A percentile compares a stretch with the other conserved stretches of the same genome.
Evolutionary conservation across 2,797 vertebrate genomes (phyloP).

Genomic region (Brachyrhaphis roseni): DNA sequence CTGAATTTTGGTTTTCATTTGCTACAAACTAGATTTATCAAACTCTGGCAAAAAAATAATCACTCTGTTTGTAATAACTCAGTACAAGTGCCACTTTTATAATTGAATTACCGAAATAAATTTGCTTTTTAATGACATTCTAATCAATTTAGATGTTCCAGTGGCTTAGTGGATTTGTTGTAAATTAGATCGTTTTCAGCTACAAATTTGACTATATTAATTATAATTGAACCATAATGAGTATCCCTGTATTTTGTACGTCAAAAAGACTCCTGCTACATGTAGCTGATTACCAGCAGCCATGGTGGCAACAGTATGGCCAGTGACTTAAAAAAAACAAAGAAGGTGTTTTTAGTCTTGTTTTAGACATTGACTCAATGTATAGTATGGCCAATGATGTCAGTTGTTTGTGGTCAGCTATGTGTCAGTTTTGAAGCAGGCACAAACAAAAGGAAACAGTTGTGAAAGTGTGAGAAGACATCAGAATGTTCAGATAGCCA

Average conservation of each 20-base stretch:
- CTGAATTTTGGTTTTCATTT: not conserved
- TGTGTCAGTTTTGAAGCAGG: not conserved
- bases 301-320: not conserved
- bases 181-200: not conserved
- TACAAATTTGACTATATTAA: not conserved
- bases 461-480: not conserved
- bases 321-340: not conserved
- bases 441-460: not conserved
- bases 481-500: not conserved
- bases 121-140: not conserved
- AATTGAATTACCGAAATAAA: not conserved
- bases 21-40: not conserved
- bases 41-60: too few relatives aligned
- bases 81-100: not conserved
- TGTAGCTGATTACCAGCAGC: not conserved
- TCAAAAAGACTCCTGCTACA: not conserved
- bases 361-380: not conserved
- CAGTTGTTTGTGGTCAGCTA: not conserved
- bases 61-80: not conserved
- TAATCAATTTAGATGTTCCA: not conserved
- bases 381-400: not conserved
- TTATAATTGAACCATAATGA: not conserved
- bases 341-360: not conserved
- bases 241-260: not conserved
- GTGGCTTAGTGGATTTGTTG: not conserved